phyloP scores from a whole-genome alignment of 2,888 invertebrate species.

The Polymixis lichenea region DNA sequence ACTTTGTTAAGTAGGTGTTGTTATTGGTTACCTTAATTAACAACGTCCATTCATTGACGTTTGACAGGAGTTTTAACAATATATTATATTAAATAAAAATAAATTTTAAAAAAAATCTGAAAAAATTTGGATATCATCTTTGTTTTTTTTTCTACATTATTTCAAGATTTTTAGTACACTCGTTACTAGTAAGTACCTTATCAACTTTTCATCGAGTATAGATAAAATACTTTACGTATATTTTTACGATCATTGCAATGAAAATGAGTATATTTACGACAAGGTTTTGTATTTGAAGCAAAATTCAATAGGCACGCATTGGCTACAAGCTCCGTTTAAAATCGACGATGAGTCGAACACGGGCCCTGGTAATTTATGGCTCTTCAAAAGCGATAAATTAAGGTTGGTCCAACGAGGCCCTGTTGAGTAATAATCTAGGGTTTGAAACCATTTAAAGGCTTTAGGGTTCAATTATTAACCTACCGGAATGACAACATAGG shows the following conservation, averaged over 20 bases:
- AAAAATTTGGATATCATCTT: neutral
- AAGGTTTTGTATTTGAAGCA: conserved; percentile 33
- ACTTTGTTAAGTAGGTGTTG: too few relatives aligned
- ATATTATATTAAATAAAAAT: neutral
- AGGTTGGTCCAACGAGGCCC: conserved; percentile 41
- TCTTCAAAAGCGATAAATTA: conserved; percentile 56
- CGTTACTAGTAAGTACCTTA: conserved; percentile 22
- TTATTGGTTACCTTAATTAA: neutral
- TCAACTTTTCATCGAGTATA: conserved; percentile 44
- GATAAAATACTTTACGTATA: conserved; percentile 52
- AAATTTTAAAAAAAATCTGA: neutral
- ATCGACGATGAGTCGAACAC: conserved; percentile 36
- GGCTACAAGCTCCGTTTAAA: conserved; percentile 29
- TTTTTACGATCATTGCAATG: conserved; percentile 44
- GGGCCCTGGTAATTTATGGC: conserved; percentile 44
- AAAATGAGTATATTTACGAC: conserved; percentile 47
- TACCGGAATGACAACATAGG: neutral
- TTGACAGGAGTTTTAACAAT: neutral
- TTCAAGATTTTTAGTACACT: conserved; percentile 2
- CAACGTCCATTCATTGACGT: too few relatives aligned
- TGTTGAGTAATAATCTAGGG: conserved; percentile 51
- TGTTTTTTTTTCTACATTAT: neutral
- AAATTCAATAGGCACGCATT: conserved; percentile 35
- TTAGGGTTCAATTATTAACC: conserved; percentile 29
- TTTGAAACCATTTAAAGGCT: conserved; percentile 48